Base-by-base conservation (phyloP, 2,797 vertebrate genomes). In the Decapterus maruadsi region DNA sequence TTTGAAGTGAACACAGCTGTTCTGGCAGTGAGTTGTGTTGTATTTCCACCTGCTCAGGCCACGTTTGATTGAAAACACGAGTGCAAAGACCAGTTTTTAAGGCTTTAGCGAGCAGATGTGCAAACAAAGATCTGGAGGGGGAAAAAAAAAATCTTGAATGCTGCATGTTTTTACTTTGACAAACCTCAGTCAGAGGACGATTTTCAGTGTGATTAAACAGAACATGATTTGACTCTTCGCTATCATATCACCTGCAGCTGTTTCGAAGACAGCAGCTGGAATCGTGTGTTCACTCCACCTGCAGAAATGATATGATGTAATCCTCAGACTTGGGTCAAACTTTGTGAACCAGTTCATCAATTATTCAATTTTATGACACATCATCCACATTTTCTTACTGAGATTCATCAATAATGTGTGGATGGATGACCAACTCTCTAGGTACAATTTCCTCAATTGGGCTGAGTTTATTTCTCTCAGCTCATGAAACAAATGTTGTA, bases 1-100 rank as follows among this genome's bases (percentile, higher is more conserved):
- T 34, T 34, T 34, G 4, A 34, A 34, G 31, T 34, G 31, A 34
- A 77, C 10, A 20, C 55, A 80, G 72, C 57, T 53, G 19, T 42
- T 64, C 38, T 74, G 46, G 46, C 48, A 64, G 53, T 3, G 42
- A 55, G 22, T n/a, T n/a, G 8, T 67, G 38, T 26, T 29, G 22
- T 50, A 43, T 67, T 68, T 75, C 64, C 66, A 82, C 82, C 71
- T 79, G 68, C 61, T 57, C 6, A 65, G 16, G 36, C 1, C n/a
- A 51, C 29, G 10, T 82, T 68, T 76, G 43, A 76, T 57, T 45
- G 36, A 38, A 79, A 78, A 78, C 42, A 57, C 57, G 22, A 58
- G 54, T 61, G 62, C 16, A 61, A 46, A 59, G 22, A 60, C 55
- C 2, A 22, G 22, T 20, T 29, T 43, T 51, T 10, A 34, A 17